Evolutionary conservation across 2,113 vertebrate genomes (phyloP).

Genomic region (Nettapus auritus): DNA sequence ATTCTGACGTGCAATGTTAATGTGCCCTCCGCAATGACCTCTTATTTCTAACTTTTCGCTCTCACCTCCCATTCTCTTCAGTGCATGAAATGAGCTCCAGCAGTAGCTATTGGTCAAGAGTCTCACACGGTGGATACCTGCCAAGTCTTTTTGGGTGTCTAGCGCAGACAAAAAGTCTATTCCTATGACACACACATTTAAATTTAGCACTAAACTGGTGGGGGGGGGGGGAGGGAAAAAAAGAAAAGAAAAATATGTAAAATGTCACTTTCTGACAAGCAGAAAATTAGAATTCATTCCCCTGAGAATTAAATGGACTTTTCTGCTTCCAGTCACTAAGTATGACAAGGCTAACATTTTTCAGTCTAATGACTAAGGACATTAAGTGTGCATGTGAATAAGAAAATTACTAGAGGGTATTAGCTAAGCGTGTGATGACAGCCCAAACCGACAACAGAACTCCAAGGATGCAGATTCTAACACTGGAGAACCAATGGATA

Average conservation of each 20-base stretch:
- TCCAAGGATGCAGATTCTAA: not conserved
- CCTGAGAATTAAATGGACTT: constrained; percentile 70
- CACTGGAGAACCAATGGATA: not conserved
- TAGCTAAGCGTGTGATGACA: constrained; percentile 40
- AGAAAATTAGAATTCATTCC: constrained; percentile 77
- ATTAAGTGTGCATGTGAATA: constrained; percentile 63
- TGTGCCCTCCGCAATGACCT: constrained; percentile 31
- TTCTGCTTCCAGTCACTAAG: constrained; percentile 74
- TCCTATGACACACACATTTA: constrained; percentile 58
- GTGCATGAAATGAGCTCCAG: constrained; percentile 12
- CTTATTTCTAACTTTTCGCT: not conserved
- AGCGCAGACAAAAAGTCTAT: constrained; percentile 53
- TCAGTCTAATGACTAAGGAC: constrained; percentile 74
- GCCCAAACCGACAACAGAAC: constrained; percentile 17
- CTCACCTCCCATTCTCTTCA: constrained; percentile 15
- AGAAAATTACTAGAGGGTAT: constrained; percentile 60
- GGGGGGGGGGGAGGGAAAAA: not conserved
- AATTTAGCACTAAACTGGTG: constrained; percentile 66
- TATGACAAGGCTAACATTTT: constrained; percentile 78
- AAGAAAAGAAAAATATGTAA: constrained; percentile 72
- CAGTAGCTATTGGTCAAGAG: constrained; percentile 48
- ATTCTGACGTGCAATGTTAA: constrained; percentile 28
- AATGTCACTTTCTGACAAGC: constrained; percentile 77
- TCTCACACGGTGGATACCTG: not conserved
- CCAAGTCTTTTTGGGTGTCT: constrained; percentile 57